Evolutionary conservation across 2,113 vertebrate species (phyloP).

Genomic region (Eubucco bourcierii): DNA sequence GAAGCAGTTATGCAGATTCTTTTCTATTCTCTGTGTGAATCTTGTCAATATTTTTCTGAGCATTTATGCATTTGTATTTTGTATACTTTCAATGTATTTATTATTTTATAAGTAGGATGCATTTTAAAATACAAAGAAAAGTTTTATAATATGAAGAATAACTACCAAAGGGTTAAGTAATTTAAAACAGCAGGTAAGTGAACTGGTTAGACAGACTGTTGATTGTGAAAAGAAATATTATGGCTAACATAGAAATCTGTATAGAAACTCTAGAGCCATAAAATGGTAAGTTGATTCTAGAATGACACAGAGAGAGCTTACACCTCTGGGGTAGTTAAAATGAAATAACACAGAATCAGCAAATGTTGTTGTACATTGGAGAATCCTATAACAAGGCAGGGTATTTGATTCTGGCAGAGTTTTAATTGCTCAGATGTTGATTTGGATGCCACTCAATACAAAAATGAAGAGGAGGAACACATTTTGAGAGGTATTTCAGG

Average conservation of each 20-base stretch:
- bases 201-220: background rate
- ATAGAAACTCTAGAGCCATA: constrained; percentile 49
- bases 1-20: background rate
- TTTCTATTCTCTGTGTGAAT: background rate
- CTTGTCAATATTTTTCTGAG: background rate
- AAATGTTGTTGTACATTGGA: constrained; percentile 66
- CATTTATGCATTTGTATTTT: background rate
- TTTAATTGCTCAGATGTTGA: constrained; percentile 79
- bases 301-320: constrained; percentile 13
- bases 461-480: constrained; percentile 64
- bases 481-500: constrained; percentile 67
- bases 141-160: background rate
- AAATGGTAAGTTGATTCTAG: constrained; percentile 37
- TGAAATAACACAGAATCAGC: constrained; percentile 51
- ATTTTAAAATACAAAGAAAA: background rate
- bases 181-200: background rate
- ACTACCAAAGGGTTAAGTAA: background rate
- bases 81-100: background rate
- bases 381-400: constrained; percentile 40
- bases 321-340: constrained; percentile 33
- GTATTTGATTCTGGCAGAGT: constrained; percentile 75
- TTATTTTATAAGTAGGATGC: background rate
- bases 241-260: constrained; percentile 59
- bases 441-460: constrained; percentile 64
- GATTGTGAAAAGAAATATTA: constrained; percentile 50